These are phyloP conservation scores for Drosophila triauraria DNA, from an alignment of 1,140 invertebrate genomes.

Conservation along the genomic window DNA sequence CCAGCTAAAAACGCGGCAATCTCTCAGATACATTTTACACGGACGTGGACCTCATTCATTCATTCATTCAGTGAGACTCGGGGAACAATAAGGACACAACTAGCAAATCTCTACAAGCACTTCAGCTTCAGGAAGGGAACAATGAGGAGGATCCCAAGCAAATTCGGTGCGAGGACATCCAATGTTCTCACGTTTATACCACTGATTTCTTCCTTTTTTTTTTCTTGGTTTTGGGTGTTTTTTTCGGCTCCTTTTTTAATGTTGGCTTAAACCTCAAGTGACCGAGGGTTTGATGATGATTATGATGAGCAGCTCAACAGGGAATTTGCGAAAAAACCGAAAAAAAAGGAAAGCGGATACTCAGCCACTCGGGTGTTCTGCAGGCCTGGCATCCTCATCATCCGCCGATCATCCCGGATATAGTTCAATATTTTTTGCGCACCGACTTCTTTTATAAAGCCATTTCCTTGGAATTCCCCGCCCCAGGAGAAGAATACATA, in stretches of 20 bases:
- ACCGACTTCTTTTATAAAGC: constrained; percentile 56
- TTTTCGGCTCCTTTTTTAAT: constrained; percentile 62
- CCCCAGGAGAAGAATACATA: constrained; percentile 52
- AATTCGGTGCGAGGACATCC: constrained; percentile 73
- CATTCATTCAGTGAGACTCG: constrained; percentile 48
- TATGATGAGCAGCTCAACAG: constrained; percentile 44
- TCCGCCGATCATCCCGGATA: constrained; percentile 78
- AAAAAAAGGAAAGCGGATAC: constrained; percentile 70
- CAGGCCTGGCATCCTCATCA: constrained; percentile 61
- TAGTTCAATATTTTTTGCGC: constrained; percentile 72
- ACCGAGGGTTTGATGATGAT: constrained; percentile 76
- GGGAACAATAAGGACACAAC: constrained; percentile 80
- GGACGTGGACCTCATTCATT: constrained; percentile 51
- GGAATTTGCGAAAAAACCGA: constrained; percentile 67
- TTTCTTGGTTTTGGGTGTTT: constrained; percentile 59
- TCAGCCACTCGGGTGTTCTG: constrained; percentile 71
- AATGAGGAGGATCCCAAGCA: constrained; percentile 63
- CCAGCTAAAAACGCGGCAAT: constrained; percentile 62
- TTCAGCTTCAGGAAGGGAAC: constrained; percentile 45
- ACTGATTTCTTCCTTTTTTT: constrained; percentile 34
- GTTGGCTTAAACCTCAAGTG: constrained; percentile 81
- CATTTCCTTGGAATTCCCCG: constrained; percentile 74
- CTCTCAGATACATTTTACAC: constrained; percentile 52
- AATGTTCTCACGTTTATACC: constrained; percentile 73
- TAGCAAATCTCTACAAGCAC: constrained; percentile 78